Base-by-base conservation (phyloP, 2,113 vertebrate genomes). In the Alouatta palliata region DNA sequence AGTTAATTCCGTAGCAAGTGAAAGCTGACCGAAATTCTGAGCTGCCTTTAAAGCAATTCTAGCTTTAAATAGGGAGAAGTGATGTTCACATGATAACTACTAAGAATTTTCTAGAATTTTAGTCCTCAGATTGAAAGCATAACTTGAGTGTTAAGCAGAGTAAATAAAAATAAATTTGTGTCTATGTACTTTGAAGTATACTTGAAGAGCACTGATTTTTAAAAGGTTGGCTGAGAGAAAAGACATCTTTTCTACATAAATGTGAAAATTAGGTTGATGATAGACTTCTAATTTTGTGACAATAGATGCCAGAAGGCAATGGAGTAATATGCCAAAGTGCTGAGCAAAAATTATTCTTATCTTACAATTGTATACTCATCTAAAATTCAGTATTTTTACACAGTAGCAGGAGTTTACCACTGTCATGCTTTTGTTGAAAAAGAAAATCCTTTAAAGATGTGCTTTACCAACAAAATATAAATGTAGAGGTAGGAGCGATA, bases 21-120 rank as follows among this genome's bases (percentile, higher is more conserved):
- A 98, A 99, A 98, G 98, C 98, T 97, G 98, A 95, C 98, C 98
- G 98, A 97, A 98, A 98, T 98, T 98, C 98, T 98, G 98, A 98
- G 98, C 97, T 77, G 97, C 96, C 98, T 98, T 98, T 95, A 96
- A 98, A 98, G 97, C 17, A 97, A 97, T 97, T 95, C 84, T 97
- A 98, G 94, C 96, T 52, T 52, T 52, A 52, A 14, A 52, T 52
- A 82, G 52, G 70, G 71, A 49, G 40, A 77, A 87, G 6, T 49
- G 13, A 91, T 61, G 16, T 40, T 97, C 35, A 73, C 32, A 45
- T 77, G 35, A 56, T 88, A 85, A 61, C 13, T 40, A 90, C 17
- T 81, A 81, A 49, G 20, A 73, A 49, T 86, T 90, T 95, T 87
- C 47, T 47, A 87, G 25, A 89, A 94, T 49, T 91, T 12, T 93